Evolutionary conservation across 2,113 vertebrate species (phyloP).

Genomic region (Psophia crepitans): DNA sequence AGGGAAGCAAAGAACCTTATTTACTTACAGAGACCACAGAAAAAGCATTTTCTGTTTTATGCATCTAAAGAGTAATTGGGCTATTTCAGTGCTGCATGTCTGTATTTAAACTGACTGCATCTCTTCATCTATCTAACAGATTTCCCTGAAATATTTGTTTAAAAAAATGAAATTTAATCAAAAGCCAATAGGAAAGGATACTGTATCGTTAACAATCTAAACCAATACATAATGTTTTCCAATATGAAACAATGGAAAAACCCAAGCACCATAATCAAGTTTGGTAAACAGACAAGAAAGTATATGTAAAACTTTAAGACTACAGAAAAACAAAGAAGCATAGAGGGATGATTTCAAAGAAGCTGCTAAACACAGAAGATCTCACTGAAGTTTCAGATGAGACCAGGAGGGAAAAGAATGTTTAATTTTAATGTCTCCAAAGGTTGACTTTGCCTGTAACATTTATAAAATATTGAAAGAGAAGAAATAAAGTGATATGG

Average conservation of each 20-base stretch:
- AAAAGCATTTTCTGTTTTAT: background rate
- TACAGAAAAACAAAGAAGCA: background rate
- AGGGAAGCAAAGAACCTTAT: slow-evolving; percentile 25
- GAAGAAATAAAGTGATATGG: slow-evolving; percentile 21
- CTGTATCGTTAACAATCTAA: slow-evolving; percentile 39
- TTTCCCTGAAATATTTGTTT: slow-evolving; percentile 6
- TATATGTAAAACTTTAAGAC: background rate
- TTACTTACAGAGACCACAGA: background rate
- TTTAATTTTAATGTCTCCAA: slow-evolving; percentile 66
- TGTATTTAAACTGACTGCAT: slow-evolving; percentile 13
- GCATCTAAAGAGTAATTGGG: background rate
- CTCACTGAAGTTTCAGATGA: background rate
- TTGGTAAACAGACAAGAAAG: slow-evolving; percentile 1
- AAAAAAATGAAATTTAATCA: slow-evolving; percentile 5
- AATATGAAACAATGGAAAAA: background rate
- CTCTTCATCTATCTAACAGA: slow-evolving; percentile 3
- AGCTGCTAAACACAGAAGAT: slow-evolving; percentile 25
- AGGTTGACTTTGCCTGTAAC: slow-evolving; percentile 58
- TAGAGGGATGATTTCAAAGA: background rate
- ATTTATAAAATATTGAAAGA: slow-evolving; percentile 76
- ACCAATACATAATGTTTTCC: slow-evolving; percentile 36
- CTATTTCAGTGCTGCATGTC: background rate
- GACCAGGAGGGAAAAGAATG: background rate
- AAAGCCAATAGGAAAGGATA: slow-evolving; percentile 15
- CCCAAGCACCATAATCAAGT: background rate